These are phyloP conservation scores for Callipepla squamata DNA, from an alignment of 2,113 vertebrate species.

Conservation along the genomic window DNA sequence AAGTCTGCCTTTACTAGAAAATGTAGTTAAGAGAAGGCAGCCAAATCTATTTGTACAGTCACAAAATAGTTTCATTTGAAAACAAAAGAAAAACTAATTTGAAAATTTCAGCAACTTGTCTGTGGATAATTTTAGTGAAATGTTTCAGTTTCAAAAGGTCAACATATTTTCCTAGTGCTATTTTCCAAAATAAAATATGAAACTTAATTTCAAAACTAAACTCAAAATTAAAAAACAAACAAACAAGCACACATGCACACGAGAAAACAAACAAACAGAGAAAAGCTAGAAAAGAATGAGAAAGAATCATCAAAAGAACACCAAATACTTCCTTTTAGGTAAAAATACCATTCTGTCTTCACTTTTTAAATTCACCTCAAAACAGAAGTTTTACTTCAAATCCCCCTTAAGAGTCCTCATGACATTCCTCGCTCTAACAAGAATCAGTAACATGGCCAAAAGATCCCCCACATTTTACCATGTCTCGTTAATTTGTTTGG, in stretches of 20 bases:
- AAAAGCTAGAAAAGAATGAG: neutral
- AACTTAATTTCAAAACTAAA: neutral
- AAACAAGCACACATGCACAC: neutral
- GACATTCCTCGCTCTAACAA: neutral
- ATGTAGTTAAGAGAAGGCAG: neutral
- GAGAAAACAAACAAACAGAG: neutral
- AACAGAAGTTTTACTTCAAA: neutral
- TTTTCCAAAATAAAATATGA: conserved; percentile 16
- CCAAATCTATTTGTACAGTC: neutral
- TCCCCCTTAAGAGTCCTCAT: neutral
- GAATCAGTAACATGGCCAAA: neutral
- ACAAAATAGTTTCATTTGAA: neutral
- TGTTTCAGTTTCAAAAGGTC: conserved; percentile 9
- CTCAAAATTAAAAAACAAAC: neutral
- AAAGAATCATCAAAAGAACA: neutral
- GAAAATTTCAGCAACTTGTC: conserved; percentile 26
- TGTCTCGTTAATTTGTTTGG: neutral
- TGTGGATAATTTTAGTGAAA: conserved; percentile 1
- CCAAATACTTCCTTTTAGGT: neutral
- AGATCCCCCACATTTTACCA: neutral
- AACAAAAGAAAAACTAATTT: conserved; percentile 3
- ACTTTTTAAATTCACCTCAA: neutral
- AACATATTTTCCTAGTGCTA: neutral
- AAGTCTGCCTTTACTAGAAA: neutral
- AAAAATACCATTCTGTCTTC: neutral